Base-by-base conservation (phyloP, 37 sponge, comb jelly and placozoan species). In the Cliona cf. orientalis region DNA sequence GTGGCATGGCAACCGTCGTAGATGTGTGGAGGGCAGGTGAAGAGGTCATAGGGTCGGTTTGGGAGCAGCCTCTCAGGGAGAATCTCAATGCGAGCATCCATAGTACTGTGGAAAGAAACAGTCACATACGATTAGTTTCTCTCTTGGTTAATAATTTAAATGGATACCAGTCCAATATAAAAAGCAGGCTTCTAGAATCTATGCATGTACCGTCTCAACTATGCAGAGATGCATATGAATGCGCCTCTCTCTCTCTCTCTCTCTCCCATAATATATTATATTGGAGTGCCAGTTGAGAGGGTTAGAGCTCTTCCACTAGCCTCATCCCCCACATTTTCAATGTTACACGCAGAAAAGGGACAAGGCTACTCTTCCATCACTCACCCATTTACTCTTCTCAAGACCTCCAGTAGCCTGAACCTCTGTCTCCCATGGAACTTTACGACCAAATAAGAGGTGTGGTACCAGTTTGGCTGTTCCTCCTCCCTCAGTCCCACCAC, bases 401-500 rank as follows among this genome's bases (percentile, higher is more conserved):
- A 45, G 6, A 78, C 11, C 73, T 91, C 87, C 59, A 91, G 62
- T 11, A 91, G 67, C 62, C 67, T 57, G 61, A 87, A 91, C 37
- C 92, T 49, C 39, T 87, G 92, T 26, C 84, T 46, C 3, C 92
- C 92, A 0, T 74, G 72, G 3, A 91, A 62, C 74, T 83, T 91
- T 35, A 91, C 92, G 40, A 87, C 68, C 19, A 91, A 78, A 21
- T 68, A 72, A 19, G 78, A 78, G 5, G 84, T 76, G 58, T 86
- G 65, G 2, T 28, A 58, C 26, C 43, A 58, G 28, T 56, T 25
- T 11, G 61, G 70, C 58, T 76, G 74, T 1, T 65, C 84, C 42
- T 79, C 76, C 66, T 90, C 87, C 60, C 79, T 75, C 44, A 85
- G 68, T 0, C 73, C 89, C 69, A 90, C 77, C 14, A 93, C 56